These are phyloP conservation scores for Gymnodraco acuticeps DNA, from an alignment of 2,797 vertebrate species.

Conservation along the genomic window DNA sequence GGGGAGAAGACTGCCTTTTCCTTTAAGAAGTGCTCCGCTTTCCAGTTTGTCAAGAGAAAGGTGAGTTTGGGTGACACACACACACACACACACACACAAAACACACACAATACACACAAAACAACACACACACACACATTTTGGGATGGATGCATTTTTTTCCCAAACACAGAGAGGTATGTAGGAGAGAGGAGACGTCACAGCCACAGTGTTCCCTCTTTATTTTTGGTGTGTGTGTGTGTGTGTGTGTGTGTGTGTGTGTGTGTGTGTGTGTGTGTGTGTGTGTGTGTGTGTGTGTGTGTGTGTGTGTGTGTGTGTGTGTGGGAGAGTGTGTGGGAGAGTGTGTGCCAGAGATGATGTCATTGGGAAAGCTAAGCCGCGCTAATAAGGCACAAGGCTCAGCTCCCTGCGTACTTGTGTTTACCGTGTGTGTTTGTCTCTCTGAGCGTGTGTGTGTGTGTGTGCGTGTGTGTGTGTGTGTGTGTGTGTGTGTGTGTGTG, in stretches of 20 bases:
- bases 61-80: slow-evolving; percentile 83
- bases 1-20: slow-evolving; percentile 90
- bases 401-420: slow-evolving; percentile 40
- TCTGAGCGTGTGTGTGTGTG: slow-evolving; percentile 6
- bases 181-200: slow-evolving; percentile 45
- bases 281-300: background rate
- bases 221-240: background rate
- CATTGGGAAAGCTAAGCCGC: slow-evolving; percentile 58
- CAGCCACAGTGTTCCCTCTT: slow-evolving; percentile 46
- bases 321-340: slow-evolving; percentile 1
- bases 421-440: slow-evolving; percentile 34
- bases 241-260: slow-evolving; percentile 2
- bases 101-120: background rate
- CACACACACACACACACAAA: background rate
- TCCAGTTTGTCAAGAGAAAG: slow-evolving; percentile 98
- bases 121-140: background rate
- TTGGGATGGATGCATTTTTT: slow-evolving; percentile 25
- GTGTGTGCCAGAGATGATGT: slow-evolving; percentile 73
- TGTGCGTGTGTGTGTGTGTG: slow-evolving; percentile 9
- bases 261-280: slow-evolving; percentile 16
- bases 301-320: background rate
- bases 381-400: slow-evolving; percentile 45
- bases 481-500: background rate
- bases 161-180: slow-evolving; percentile 15
- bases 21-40: slow-evolving; percentile 98